Base-by-base conservation (phyloP, 2,888 invertebrate genomes). In the Cryptocephalus primarius region DNA sequence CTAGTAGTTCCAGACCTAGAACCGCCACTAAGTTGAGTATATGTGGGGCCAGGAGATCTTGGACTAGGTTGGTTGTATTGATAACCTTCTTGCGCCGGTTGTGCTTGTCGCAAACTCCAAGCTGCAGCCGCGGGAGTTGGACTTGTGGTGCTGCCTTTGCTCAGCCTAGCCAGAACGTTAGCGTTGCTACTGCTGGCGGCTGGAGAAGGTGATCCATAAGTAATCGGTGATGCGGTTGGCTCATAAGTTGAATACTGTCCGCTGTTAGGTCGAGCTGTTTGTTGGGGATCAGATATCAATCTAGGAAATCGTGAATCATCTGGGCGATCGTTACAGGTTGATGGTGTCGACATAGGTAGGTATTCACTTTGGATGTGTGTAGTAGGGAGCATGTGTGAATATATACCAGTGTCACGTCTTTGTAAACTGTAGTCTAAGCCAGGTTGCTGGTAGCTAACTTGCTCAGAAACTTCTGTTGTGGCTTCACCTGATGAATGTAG, bases 11-110 rank as follows among this genome's bases (percentile, higher is more conserved):
- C 51, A 42, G 60, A 42, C 43, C 54, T 59, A 6, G 65, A 57
- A 36, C 83, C 82, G 33, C 82, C 82, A 62, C 85, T 83, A 12
- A 88, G 69, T 63, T 87, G 86, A 9, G 87, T 87, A 63, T 88
- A 87, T 0, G 86, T 87, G 14, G 87, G 86, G 45, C 89, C 88
- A 9, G 89, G 89, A 14, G 88, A 88, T 63, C 54, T 78, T 47
- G 90, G 88, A 70, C 88, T 89, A 60, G 84, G 82, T 60, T 75
- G 76, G 54, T 62, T 59, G 42, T 63, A 63, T 59, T 83, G 83
- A 65, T 85, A 84, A 38, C 82, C 80, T 64, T 83, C 83, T 13
- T 83, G 77, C 33, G 82, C 80, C 6, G 81, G 79, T 64, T 80
- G 77, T 59, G 65, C 57, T 71, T 81, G 80, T 56, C 80, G 71